These are phyloP conservation scores for Ciconia maguari DNA, from an alignment of 2,113 vertebrate species.

Conservation along the genomic window DNA sequence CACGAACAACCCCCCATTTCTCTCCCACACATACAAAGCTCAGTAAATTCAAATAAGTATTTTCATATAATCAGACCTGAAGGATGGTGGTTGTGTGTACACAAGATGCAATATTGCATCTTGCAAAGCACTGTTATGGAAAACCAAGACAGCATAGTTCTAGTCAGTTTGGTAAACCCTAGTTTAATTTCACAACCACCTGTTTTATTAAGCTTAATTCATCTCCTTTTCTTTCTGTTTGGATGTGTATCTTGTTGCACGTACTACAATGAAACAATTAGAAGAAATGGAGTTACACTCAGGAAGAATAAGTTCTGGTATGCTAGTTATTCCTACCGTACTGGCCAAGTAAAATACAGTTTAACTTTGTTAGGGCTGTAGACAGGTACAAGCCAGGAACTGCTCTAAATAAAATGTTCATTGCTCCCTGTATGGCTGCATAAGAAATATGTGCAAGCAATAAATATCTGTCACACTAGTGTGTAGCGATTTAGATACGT, in stretches of 20 bases:
- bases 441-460: background rate
- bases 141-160: background rate
- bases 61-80: background rate
- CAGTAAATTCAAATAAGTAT: background rate
- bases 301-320: background rate
- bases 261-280: background rate
- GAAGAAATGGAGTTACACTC: background rate
- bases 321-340: background rate
- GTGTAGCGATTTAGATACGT: background rate
- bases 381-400: background rate
- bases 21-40: background rate
- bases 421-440: background rate
- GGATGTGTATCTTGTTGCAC: background rate
- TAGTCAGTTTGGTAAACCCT: background rate
- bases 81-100: background rate
- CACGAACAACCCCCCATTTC: fast-evolving
- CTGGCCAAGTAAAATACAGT: background rate
- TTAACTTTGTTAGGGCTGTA: background rate
- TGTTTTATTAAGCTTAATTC: background rate
- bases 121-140: background rate
- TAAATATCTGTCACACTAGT: background rate
- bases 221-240: background rate
- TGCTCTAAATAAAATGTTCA: background rate
- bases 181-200: background rate
- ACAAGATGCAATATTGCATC: background rate